Evolutionary conservation across 2,797 vertebrate species (phyloP), one percentile per base, ranked within the genome.

Genomic region (Enoplosus armatus): DNA sequence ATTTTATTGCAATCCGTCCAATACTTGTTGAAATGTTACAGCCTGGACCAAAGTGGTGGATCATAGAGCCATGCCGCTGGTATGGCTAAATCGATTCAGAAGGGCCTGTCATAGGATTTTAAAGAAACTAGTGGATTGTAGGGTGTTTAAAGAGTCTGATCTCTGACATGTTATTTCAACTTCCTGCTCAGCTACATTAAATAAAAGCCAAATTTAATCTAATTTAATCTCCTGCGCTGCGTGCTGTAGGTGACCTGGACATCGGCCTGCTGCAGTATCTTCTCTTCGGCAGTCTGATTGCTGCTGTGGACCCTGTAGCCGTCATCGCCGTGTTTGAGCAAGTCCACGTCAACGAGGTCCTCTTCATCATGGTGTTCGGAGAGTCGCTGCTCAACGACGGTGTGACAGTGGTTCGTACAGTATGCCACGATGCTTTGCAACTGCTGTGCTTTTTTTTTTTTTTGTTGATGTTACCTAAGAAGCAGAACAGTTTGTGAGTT

Each of bases 311-410:
- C 86, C 98, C 98, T 0, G 98, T 99, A 51, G 98, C 98, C 0
- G 98, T 99, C 68, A 93, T 99, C 26, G 98, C 98, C 0, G 97
- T 99, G 75, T 99, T 99, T 78, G 98, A 99, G 85, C 96, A 99
- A 84, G 98, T 99, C 11, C 98, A 99, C 0, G 98, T 99, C 87
- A 99, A 99, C 0, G 98, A 99, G 74, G 95, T 99, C 22, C 96
- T 99, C 31, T 99, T 99, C 89, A 99, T 99, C 91, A 93, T 99
- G 64, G 98, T 99, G 84, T 99, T 99, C 29, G 98, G 98, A 85
- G 98, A 99, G 94, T 99, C 98, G 0, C 95, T 99, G 82, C 96
- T 99, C 50, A 99, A 99, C 14, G 98, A 99, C 3, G 98, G 97
- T 0, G 98, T 99, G 72, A 99, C 98, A 0, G 98, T 99, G 96